Percentiles rank a stretch among this genome's conserved stretches.
phyloP scores from a whole-genome alignment of 2,888 invertebrate genomes.

The Pinctada fucata region DNA sequence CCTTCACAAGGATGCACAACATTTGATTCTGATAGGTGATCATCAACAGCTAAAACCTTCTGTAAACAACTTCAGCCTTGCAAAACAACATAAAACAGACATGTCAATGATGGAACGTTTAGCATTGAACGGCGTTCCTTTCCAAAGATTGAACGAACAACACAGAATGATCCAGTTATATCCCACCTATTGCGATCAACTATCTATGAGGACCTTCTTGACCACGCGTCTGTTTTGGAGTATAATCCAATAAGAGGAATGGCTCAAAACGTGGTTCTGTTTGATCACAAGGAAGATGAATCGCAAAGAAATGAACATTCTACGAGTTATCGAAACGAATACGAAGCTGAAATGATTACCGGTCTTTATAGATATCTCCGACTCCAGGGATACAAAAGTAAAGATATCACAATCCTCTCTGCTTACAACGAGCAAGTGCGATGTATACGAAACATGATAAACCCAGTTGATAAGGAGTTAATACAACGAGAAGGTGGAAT shows the following conservation, averaged over 20 bases:
- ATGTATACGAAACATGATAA: constrained; percentile 55
- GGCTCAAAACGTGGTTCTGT: constrained; percentile 83
- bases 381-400: constrained; percentile 67
- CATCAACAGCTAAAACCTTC: constrained; percentile 87
- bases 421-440: constrained; percentile 72
- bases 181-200: constrained; percentile 81
- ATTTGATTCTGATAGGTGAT: constrained; percentile 80
- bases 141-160: constrained; percentile 76
- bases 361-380: constrained; percentile 67
- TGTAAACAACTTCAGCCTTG: constrained; percentile 82
- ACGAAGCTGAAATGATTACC: constrained; percentile 47
- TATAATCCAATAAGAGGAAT: constrained; percentile 45
- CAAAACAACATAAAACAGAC: constrained; percentile 82
- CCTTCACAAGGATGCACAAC: constrained; percentile 46
- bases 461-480: constrained; percentile 45
- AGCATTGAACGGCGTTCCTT: constrained; percentile 82
- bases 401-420: constrained; percentile 71
- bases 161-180: constrained; percentile 85
- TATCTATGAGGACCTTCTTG: constrained; percentile 81
- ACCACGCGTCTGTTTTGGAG: constrained; percentile 81
- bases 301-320: constrained; percentile 33
- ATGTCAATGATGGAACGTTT: constrained; percentile 89
- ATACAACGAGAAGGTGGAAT: no score
- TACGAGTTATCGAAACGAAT: constrained; percentile 48
- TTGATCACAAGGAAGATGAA: constrained; percentile 46